phyloP scores from a whole-genome alignment of 2,797 vertebrate genomes.

The Rhodeus uyekii region DNA sequence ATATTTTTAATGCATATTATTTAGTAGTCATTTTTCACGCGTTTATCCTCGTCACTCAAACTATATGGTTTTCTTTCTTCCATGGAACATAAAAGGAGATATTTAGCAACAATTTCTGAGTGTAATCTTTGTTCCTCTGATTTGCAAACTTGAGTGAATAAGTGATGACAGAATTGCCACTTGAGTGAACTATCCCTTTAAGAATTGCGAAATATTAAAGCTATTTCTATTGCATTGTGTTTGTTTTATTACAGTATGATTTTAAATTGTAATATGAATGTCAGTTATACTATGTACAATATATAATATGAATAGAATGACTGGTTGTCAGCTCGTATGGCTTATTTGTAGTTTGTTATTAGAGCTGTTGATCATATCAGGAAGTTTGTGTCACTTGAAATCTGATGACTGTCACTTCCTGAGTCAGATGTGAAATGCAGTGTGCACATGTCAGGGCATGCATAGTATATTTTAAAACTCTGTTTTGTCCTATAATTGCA shows the following conservation, averaged over 20 bases:
- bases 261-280: background rate
- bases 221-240: background rate
- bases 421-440: background rate
- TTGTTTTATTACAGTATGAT: background rate
- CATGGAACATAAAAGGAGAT: background rate
- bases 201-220: background rate
- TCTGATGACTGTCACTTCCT: conserved; percentile 62
- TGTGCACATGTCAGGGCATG: background rate
- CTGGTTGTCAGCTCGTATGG: background rate
- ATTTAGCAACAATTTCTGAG: background rate
- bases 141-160: background rate
- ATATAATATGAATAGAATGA: too few species aligned
- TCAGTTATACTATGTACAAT: background rate
- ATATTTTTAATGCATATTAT: too few species aligned
- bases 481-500: conserved; percentile 4
- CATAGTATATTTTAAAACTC: background rate
- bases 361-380: conserved; percentile 18
- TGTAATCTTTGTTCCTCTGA: background rate
- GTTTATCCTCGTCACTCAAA: background rate
- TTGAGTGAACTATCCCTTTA: background rate
- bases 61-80: background rate
- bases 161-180: background rate
- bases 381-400: conserved; percentile 26
- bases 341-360: background rate
- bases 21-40: too few species aligned